A percentile compares a stretch with the other conserved stretches of the same genome.
phyloP scores from a whole-genome alignment of 2,888 invertebrate species.

The Disparrhopalites patrizii region DNA sequence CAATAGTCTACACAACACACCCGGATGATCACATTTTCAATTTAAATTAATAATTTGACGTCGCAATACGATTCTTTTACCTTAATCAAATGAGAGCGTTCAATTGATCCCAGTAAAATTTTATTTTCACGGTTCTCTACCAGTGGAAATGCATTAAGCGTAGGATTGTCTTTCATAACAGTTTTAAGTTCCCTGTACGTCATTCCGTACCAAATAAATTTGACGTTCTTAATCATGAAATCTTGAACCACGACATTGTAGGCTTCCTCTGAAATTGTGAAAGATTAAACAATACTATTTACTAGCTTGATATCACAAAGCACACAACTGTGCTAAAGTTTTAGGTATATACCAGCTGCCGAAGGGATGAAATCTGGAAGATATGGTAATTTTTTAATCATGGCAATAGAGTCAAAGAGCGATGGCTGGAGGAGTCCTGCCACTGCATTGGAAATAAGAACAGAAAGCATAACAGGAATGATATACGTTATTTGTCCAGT shows the following conservation, averaged over 20 bases:
- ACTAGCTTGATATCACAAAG: no score
- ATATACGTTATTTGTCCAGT: constrained; percentile 97
- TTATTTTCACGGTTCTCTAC: constrained; percentile 74
- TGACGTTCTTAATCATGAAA: constrained; percentile 91
- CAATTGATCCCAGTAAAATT: constrained; percentile 93
- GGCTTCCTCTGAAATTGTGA: constrained; percentile 64
- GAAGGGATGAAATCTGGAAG: constrained; percentile 89
- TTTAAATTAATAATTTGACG: no score
- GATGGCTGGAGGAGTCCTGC: constrained; percentile 93
- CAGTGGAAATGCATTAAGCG: constrained; percentile 82
- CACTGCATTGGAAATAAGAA: constrained; percentile 92
- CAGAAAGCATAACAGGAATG: constrained; percentile 94
- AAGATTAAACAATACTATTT: no score
- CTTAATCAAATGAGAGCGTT: constrained; percentile 60
- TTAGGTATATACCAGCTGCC: constrained; percentile 73
- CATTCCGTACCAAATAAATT: constrained; percentile 76
- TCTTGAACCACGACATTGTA: constrained; percentile 96
- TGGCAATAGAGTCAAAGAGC: constrained; percentile 96
- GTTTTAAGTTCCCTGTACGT: constrained; percentile 84
- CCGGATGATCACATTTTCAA: no score
- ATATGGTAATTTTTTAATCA: constrained; percentile 95
- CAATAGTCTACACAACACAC: constrained; percentile 74
- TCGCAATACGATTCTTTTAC: no score
- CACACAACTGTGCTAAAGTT: no score
- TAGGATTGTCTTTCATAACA: constrained; percentile 67